Evolutionary conservation across 2,113 vertebrate genomes (phyloP), one percentile per base, ranked within the genome.

Genomic region (Anhinga rufa): DNA sequence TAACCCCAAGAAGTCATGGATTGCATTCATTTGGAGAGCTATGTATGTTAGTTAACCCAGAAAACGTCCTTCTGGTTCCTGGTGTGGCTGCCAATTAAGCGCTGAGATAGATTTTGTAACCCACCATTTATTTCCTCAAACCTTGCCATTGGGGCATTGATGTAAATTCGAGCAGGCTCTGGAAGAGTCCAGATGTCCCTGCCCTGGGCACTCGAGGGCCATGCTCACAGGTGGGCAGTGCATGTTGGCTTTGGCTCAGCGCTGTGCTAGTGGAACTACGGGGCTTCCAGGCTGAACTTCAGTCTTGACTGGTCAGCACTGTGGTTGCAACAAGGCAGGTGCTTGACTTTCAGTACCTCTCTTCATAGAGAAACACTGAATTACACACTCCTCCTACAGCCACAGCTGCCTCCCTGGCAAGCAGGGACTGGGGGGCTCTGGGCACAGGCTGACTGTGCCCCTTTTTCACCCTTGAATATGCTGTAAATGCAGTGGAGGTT

Each of bases 211-310:
- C 12, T 18, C 5, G 4, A 11, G 51, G 51, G 57, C 75, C 19
- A 2, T 10, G 62, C 40, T 61, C 1, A 3, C 32, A 17, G n/a
- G 55, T n/a, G 79, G 29, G 29, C 54, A 54, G n/a, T 1, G 1
- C 8, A 2, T 4, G 31, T 21, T 44, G 51, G 24, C 57, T 57
- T 64, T 61, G 90, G 40, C 54, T 75, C 31, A 7, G n/a, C 2
- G 1, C 64, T 25, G 22, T 21, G 24, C 42, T 46, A 8, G 22
- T 12, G n/a, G 42, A 42, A 24, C 55, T 32, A 2, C 0, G 7
- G 32, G 42, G 57, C 36, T 51, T 64, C 51, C 49, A 46, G 49
- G 44, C 44, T 22, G 36, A 57, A 7, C 29, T 21, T 2, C 1
- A 42, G 29, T 46, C 52, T 52, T 66, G 9, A 7, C 34, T 38